Base-by-base conservation (phyloP, 2,888 invertebrate species). In the Acrobeloides nanus region DNA sequence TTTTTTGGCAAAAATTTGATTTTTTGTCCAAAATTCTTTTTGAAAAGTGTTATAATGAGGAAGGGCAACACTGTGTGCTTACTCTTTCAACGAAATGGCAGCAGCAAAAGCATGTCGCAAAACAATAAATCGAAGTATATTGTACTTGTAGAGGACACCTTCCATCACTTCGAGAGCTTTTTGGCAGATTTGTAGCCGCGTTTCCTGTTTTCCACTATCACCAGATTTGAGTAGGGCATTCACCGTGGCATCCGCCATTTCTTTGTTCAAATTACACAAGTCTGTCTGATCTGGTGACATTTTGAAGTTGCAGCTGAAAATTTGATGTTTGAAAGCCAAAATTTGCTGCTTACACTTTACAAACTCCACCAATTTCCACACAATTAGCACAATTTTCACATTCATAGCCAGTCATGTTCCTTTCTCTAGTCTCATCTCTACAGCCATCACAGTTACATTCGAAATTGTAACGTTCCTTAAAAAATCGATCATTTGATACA, bases 381-480 rank as follows among this genome's bases (percentile, higher is more conserved):
- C 41, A 40, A 21, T 21, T 27, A 15, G 15, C 26, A n/a, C 41
- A 40, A n/a, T 15, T 18, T 43, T 43, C 43, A 38, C 43, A 43
- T 17, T 33, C 38, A 20, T 23, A 43, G 7, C 43, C 43, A 15
- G 17, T 45, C 40, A 43, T 38, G 3, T n/a, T 15, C 18, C 5
- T 6, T 5, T 61, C 58, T 17, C 61, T 32, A 18, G 51, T 38
- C 10, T 54, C 53, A 38, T 62, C 56, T 7, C 18, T 7, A 44
- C 62, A 62, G 17, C 59, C 59, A 12, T 54, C 56, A 38, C 62
- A 62, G 8, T 38, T 20, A 31, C 62, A 62, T 4, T 51, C 43
- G 41, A 62, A 59, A n/a, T 52, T 45, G 40, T 61, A 62, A 38
- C 53, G 51, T 15, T 44, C 26, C 56, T 58, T 34, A 35, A 59